Conservation (phyloP, 2,113 vertebrate species). For the Ifrita kowaldi region DNA sequence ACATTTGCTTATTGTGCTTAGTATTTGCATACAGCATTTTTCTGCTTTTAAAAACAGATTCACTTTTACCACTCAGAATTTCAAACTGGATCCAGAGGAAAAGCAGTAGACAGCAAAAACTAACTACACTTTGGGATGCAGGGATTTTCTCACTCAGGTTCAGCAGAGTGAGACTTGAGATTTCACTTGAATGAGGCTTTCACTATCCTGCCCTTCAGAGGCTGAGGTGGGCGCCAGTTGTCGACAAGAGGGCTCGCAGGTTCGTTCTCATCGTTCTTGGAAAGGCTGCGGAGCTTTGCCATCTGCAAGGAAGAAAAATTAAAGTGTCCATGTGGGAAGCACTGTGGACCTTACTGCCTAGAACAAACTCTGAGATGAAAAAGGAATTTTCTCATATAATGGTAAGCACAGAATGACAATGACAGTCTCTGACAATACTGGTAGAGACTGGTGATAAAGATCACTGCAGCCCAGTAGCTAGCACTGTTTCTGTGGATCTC, state of each 20-base stretch:
- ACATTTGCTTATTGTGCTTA: not conserved
- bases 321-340: not conserved
- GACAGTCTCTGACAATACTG: not conserved
- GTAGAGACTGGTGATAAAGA: not conserved
- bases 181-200: constrained; percentile 79
- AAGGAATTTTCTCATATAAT: not conserved
- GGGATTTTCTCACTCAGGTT: constrained; percentile 5
- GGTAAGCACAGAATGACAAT: not conserved
- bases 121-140: not conserved
- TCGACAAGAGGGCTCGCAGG: constrained; percentile 78
- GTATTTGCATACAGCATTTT: not conserved
- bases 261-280: constrained; percentile 80
- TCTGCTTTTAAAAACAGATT: not conserved
- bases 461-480: not conserved
- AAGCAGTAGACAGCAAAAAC: constrained; percentile 1
- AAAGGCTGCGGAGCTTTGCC: constrained; percentile 84
- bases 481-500: not conserved
- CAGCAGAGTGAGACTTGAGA: not conserved
- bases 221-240: constrained; percentile 93
- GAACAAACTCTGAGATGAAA: not conserved
- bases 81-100: constrained; percentile 7
- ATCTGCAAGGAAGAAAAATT: constrained; percentile 76
- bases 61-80: not conserved
- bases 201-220: constrained; percentile 84
- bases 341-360: not conserved